phyloP scores from a whole-genome alignment of 2,888 invertebrate genomes.

The Sphinx pinastri region DNA sequence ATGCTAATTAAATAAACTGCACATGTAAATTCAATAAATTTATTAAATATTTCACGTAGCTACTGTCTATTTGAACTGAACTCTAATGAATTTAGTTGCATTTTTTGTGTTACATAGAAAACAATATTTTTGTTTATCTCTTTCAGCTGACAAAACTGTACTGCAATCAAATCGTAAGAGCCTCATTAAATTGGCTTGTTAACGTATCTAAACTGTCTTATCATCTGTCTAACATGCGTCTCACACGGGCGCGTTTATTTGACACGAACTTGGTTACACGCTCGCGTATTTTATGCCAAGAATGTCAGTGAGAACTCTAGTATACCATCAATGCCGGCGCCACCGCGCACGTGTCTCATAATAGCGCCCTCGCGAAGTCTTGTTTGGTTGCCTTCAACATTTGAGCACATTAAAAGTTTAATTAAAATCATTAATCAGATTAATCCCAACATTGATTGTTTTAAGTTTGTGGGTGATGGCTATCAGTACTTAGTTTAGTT shows the following conservation, averaged over 20 bases:
- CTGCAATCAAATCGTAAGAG: conserved; percentile 80
- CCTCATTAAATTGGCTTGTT: conserved; percentile 57
- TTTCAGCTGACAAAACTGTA: conserved; percentile 82
- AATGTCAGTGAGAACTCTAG: too few species aligned
- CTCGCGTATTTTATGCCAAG: too few species aligned
- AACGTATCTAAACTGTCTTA: conserved; percentile 18
- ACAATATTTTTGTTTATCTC: conserved; percentile 59
- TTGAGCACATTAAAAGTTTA: background rate
- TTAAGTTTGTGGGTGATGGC: background rate
- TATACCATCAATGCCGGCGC: too few species aligned
- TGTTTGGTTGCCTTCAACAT: conserved; percentile 10
- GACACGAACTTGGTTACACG: too few species aligned
- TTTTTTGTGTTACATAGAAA: conserved; percentile 44
- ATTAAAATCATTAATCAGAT: background rate
- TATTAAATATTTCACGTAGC: too few species aligned
- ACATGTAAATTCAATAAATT: too few species aligned
- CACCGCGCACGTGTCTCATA: too few species aligned
- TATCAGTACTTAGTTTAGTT: too few species aligned
- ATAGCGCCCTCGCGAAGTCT: background rate
- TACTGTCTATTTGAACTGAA: too few species aligned
- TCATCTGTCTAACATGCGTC: conserved; percentile 3
- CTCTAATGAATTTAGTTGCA: conserved; percentile 32
- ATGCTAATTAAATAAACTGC: too few species aligned
- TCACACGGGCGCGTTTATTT: background rate
- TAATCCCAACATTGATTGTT: background rate